Evolutionary conservation across 2,113 vertebrate genomes (phyloP).

Genomic region (Eidolon helvum): DNA sequence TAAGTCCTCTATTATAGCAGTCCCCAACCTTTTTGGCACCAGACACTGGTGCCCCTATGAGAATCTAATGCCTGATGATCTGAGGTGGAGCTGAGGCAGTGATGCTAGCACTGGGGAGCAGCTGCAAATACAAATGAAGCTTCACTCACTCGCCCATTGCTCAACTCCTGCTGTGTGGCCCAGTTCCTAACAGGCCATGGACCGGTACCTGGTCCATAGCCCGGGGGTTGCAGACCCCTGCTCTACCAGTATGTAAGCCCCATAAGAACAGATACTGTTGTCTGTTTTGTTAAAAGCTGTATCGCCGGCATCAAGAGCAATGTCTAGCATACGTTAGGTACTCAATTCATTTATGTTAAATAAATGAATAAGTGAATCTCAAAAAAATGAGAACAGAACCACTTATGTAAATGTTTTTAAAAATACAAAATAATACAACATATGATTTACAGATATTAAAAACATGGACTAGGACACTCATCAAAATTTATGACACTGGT

Average conservation of each 20-base stretch:
- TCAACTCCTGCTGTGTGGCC: too few species aligned
- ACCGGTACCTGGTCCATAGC: too few species aligned
- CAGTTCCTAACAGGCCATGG: too few species aligned
- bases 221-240: too few species aligned
- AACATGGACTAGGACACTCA: background rate
- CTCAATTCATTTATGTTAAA: background rate
- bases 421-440: background rate
- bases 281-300: background rate
- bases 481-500: background rate
- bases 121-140: too few species aligned
- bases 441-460: background rate
- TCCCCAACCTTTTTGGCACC: too few species aligned
- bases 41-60: too few species aligned
- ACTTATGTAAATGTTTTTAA: constrained; percentile 4
- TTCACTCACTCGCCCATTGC: too few species aligned
- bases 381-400: background rate
- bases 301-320: background rate
- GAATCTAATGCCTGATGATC: too few species aligned
- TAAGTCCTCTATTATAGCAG: background rate
- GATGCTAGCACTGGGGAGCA: too few species aligned
- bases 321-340: background rate
- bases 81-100: too few species aligned
- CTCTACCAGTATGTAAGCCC: background rate
- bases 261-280: background rate
- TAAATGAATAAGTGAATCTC: constrained; percentile 13